phyloP scores from a whole-genome alignment of 2,113 vertebrate species.

The Phalacrocorax brasilianus region DNA sequence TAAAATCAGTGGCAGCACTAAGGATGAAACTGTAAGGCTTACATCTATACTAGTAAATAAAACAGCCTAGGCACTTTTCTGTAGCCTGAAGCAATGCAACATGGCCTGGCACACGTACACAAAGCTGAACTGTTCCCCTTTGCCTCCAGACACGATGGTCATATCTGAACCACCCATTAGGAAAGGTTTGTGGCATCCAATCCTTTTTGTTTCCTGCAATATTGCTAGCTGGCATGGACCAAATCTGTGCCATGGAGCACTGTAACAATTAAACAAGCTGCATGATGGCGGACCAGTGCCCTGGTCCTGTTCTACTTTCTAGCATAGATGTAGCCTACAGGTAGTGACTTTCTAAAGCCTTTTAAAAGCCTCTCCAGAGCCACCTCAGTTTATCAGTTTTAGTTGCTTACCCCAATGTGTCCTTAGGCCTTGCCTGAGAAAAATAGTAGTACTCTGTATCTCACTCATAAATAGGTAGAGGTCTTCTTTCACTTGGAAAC shows the following conservation, averaged over 20 bases:
- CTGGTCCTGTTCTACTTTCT: background rate
- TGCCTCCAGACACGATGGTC: background rate
- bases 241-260: background rate
- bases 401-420: background rate
- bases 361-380: background rate
- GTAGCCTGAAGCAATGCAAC: background rate
- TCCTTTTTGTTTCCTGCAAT: background rate
- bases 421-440: background rate
- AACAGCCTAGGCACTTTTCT: background rate
- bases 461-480: background rate
- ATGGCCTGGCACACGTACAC: background rate
- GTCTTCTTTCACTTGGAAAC: background rate
- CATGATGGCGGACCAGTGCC: background rate
- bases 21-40: background rate
- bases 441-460: background rate
- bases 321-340: background rate
- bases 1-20: background rate
- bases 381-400: background rate
- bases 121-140: background rate
- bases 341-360: background rate
- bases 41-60: background rate
- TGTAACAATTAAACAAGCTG: background rate
- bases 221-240: background rate
- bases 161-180: background rate
- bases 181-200: background rate